Conservation (phyloP, 2,888 invertebrate genomes). For the Drosophila dives region DNA sequence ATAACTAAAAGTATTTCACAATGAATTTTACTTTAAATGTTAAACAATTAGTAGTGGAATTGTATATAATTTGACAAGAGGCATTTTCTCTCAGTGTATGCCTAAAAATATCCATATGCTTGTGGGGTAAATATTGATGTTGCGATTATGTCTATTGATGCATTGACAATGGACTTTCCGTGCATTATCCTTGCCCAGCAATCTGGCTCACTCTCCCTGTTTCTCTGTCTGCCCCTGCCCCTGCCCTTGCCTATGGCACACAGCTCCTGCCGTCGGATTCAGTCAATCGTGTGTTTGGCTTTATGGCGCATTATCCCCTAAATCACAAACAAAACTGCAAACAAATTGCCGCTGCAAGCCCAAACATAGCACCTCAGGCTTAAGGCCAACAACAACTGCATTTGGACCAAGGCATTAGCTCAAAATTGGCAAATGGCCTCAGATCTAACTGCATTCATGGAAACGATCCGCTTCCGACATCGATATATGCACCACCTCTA, state of each 20-base stretch:
- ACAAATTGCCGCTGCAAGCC: conserved; percentile 73
- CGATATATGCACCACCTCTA: conserved; percentile 21
- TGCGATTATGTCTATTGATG: conserved; percentile 75
- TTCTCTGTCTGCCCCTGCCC: conserved; percentile 4
- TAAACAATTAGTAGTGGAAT: neutral
- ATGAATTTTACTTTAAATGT: neutral
- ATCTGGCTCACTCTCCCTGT: conserved; percentile 28
- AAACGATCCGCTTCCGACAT: conserved; percentile 35
- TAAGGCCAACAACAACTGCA: conserved; percentile 32
- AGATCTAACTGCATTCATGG: conserved; percentile 28
- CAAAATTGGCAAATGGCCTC: conserved; percentile 68
- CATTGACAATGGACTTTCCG: conserved; percentile 67
- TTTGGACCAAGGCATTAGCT: conserved; percentile 19
- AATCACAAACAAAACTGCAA: conserved; percentile 83
- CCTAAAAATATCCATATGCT: conserved; percentile 17
- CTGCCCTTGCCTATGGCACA: conserved; percentile 5
- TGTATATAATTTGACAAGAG: neutral
- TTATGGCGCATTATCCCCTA: conserved; percentile 83
- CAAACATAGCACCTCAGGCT: conserved; percentile 39
- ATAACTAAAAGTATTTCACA: neutral
- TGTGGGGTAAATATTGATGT: conserved; percentile 74
- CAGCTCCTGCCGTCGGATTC: conserved; percentile 27
- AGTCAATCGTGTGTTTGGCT: conserved; percentile 77
- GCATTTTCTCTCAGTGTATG: neutral
- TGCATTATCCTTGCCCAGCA: conserved; percentile 61